Base-by-base conservation (phyloP, 37 sponge, comb jelly and placozoan species). In the Agelas oroides region DNA sequence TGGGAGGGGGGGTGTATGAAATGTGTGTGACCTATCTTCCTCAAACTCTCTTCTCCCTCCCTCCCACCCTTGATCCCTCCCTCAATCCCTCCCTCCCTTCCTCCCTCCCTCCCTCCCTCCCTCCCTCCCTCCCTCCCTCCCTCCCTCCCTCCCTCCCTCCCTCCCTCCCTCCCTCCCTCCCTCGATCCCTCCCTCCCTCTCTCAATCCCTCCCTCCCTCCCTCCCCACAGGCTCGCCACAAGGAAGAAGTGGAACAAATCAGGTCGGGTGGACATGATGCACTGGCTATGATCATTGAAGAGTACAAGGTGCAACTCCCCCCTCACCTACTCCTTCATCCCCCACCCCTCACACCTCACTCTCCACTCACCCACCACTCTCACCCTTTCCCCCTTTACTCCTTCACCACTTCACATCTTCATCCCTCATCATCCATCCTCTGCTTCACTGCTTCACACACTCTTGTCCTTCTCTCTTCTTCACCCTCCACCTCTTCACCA, bases 281-380 rank as follows among this genome's bases (percentile, higher is more conserved):
- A 20, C 81, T 94, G 74, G 92, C 92, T 38, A 52, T 94, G 23
- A 94, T 94, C n/a, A 86, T 94, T 34, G 95, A 94, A 71, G 81
- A 94, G 35, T 94, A 94, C 77, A 94, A 94, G 86, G 92, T 87
- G 27, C 13, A 28, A 5, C 64, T 12, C 28, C 64, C 5, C 13
- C 28, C 64, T 34, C 33, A 21, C 71, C 71, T 31, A 3, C 71
- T 20, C 71, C 23, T 31, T n/a, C n/a, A n/a, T n/a, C n/a, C n/a
- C n/a, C n/a, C n/a, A n/a, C n/a, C n/a, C n/a, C n/a, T n/a, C n/a
- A n/a, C 68, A 18, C 28, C 23, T 15, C 68, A 25, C 68, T 15
- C 68, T n/a, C 27, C 68, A 14, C 28, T 25, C 68, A 18, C 28
- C 28, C 68, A n/a, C n/a, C n/a, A n/a, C n/a, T n/a, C n/a, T n/a